Evolutionary conservation across 2,797 vertebrate species (phyloP).

Genomic region (Cygnus olor): DNA sequence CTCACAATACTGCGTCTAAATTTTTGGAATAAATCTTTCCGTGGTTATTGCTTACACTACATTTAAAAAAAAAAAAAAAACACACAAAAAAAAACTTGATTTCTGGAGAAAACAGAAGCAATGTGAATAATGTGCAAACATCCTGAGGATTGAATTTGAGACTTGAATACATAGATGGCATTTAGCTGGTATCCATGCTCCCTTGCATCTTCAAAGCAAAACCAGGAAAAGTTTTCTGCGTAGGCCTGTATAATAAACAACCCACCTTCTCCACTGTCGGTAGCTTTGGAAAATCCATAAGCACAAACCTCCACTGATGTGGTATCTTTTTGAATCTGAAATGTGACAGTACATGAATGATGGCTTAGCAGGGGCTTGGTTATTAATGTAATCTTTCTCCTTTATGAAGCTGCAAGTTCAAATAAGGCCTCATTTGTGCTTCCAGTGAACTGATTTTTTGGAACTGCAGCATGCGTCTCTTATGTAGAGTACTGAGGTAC

Average conservation of each 20-base stretch:
- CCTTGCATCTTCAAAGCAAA: neutral
- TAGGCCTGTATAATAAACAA: neutral
- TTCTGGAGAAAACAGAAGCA: neutral
- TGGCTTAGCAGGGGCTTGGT: neutral
- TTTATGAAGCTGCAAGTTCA: neutral
- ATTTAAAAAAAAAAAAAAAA: neutral
- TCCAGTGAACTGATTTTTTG: neutral
- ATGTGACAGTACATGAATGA: rapidly evolving
- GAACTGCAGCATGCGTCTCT: neutral
- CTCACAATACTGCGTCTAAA: neutral
- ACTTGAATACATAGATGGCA: neutral
- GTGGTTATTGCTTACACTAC: neutral
- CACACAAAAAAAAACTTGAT: neutral
- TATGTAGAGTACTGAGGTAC: neutral
- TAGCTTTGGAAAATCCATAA: neutral
- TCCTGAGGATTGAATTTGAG: neutral
- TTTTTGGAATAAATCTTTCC: rapidly evolving
- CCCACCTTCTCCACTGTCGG: neutral
- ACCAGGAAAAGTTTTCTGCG: neutral
- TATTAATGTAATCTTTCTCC: neutral
- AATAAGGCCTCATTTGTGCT: neutral
- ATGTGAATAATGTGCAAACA: neutral
- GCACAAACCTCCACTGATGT: neutral
- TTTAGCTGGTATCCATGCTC: neutral
- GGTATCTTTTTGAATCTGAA: neutral